Percentiles rank a stretch among this genome's conserved stretches.
Conservation (phyloP, 1,140 invertebrate genomes). For the Drosophila arizonae region DNA sequence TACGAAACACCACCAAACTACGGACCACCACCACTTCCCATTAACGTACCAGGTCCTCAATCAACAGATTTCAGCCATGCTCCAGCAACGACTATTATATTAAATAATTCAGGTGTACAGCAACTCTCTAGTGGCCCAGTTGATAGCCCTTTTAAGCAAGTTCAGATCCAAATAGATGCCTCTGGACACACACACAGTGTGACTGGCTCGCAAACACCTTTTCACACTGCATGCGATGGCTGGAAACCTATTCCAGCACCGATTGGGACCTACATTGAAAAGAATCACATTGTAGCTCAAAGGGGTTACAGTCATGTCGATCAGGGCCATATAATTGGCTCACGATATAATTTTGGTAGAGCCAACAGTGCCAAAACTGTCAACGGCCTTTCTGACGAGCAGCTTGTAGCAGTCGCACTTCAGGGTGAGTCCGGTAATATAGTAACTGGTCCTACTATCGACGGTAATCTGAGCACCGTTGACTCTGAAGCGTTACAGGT, state of each 20-base stretch:
- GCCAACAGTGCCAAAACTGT: slow-evolving; percentile 47
- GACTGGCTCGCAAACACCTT: slow-evolving; percentile 69
- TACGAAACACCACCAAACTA: slow-evolving; percentile 78
- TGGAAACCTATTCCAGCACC: slow-evolving; percentile 91
- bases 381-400: slow-evolving; percentile 72
- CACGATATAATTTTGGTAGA: slow-evolving; percentile 48
- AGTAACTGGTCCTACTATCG: slow-evolving; percentile 48
- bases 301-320: slow-evolving; percentile 70
- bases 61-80: slow-evolving; percentile 43
- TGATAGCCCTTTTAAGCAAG: slow-evolving; percentile 60
- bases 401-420: slow-evolving; percentile 73
- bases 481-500: slow-evolving; percentile 72
- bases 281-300: slow-evolving; percentile 74
- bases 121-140: slow-evolving; percentile 22
- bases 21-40: slow-evolving; percentile 65
- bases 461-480: slow-evolving; percentile 53
- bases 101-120: slow-evolving; percentile 40
- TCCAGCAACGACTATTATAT: slow-evolving; percentile 63
- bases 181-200: slow-evolving; percentile 75
- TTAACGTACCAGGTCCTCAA: slow-evolving; percentile 54
- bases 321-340: slow-evolving; percentile 48
- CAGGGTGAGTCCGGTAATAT: slow-evolving; percentile 52
- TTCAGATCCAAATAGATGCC: slow-evolving; percentile 75
- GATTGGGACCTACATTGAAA: slow-evolving; percentile 71
- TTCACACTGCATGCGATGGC: slow-evolving; percentile 87